Evolutionary conservation across 2,888 invertebrate genomes (phyloP).

Genomic region (Gymnosoma rotundatum): DNA sequence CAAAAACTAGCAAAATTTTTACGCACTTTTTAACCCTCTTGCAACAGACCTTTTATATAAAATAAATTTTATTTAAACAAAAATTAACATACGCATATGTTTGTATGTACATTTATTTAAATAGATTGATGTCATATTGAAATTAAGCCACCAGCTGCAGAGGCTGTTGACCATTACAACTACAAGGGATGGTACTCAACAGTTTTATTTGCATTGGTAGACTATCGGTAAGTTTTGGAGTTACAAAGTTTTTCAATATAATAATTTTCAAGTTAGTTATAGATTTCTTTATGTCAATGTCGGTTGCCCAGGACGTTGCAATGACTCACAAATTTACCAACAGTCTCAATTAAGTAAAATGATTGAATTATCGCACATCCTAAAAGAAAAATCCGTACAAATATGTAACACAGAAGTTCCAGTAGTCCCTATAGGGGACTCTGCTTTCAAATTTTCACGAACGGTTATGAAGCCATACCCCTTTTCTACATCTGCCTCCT

Average conservation of each 20-base stretch:
- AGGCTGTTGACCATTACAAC: slow-evolving; percentile 50
- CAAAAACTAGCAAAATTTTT: too few species aligned
- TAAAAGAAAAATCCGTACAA: too few species aligned
- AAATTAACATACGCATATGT: too few species aligned
- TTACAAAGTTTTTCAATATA: background rate
- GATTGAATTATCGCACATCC: background rate
- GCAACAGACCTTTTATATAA: too few species aligned
- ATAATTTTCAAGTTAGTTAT: slow-evolving; percentile 8
- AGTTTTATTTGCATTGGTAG: slow-evolving; percentile 10
- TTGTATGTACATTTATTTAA: background rate
- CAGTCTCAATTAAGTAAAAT: slow-evolving; percentile 17
- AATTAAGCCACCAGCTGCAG: slow-evolving; percentile 23
- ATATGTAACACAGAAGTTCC: too few species aligned
- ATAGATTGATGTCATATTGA: slow-evolving; percentile 58
- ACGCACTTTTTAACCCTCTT: too few species aligned
- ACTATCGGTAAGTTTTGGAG: too few species aligned
- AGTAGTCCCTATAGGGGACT: too few species aligned
- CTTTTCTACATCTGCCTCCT: too few species aligned
- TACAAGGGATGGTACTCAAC: slow-evolving; percentile 35
- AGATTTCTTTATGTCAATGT: slow-evolving; percentile 47
- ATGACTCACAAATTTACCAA: slow-evolving; percentile 28
- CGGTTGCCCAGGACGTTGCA: slow-evolving; percentile 38
- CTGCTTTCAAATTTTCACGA: too few species aligned
- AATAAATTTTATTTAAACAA: too few species aligned
- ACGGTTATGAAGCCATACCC: too few species aligned